These are phyloP conservation scores for Amblyjoppa fuscipennis DNA, from an alignment of 2,888 invertebrate genomes.

Conservation along the genomic window DNA sequence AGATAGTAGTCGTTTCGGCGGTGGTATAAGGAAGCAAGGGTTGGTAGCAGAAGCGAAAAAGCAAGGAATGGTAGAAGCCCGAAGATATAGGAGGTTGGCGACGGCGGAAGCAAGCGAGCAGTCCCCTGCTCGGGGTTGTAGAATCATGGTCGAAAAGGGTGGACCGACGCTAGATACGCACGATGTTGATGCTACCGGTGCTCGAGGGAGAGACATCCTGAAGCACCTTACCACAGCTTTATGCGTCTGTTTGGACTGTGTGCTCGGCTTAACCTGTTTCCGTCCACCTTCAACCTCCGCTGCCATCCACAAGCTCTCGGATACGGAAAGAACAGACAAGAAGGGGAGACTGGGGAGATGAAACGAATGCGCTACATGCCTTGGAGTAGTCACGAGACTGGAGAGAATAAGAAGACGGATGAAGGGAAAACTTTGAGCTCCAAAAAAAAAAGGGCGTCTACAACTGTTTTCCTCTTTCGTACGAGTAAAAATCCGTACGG, in stretches of 20 bases:
- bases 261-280: constrained; percentile 63
- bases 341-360: constrained; percentile 7
- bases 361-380: constrained; percentile 38
- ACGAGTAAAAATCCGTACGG: not conserved
- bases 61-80: constrained; percentile 7
- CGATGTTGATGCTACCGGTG: constrained; percentile 42
- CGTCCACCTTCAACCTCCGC: constrained; percentile 46
- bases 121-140: not conserved
- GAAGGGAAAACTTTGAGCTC: constrained; percentile 2
- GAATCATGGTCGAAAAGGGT: constrained; percentile 47
- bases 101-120: constrained; percentile 28
- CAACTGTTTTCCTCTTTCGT: constrained; percentile 19
- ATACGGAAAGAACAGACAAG: not conserved
- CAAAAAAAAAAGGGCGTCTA: constrained; percentile 1
- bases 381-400: constrained; percentile 17
- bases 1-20: not conserved
- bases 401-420: constrained; percentile 12
- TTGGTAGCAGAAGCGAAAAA: constrained; percentile 35
- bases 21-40: not conserved
- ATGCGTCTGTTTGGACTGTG: constrained; percentile 66
- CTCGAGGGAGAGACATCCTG: constrained; percentile 50
- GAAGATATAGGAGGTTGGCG: constrained; percentile 43
- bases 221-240: constrained; percentile 62
- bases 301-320: constrained; percentile 9
- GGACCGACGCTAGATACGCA: constrained; percentile 27